Evolutionary conservation across 2,888 invertebrate species (phyloP).

Genomic region (Augiades crinisus): DNA sequence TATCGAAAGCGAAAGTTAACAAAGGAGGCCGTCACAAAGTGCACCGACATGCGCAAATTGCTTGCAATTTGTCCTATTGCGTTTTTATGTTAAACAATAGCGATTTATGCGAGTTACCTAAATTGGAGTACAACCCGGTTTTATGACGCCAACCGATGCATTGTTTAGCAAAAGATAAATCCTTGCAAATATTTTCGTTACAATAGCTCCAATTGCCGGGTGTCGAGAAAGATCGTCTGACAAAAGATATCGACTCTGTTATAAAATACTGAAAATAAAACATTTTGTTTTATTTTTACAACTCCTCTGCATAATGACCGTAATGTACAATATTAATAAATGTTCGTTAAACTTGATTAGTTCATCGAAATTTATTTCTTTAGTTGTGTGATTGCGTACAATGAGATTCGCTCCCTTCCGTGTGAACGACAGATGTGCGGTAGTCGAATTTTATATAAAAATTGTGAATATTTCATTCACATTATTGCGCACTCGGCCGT

Average conservation of each 20-base stretch:
- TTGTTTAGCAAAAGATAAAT: conserved; percentile 50
- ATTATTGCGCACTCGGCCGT: conserved; percentile 77
- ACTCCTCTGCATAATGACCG: background rate
- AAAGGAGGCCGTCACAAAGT: conserved; percentile 57
- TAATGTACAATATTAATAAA: background rate
- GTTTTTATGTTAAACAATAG: conserved; percentile 60
- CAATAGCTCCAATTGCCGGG: conserved; percentile 48
- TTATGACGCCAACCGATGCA: conserved; percentile 46
- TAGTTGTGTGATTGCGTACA: conserved; percentile 26
- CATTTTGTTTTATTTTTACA: conserved; percentile 11
- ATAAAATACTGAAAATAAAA: conserved; percentile 7
- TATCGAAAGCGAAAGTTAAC: conserved; percentile 62
- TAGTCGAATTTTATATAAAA: conserved; percentile 70
- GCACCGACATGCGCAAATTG: conserved; percentile 58
- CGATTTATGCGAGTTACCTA: conserved; percentile 55
- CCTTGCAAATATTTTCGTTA: conserved; percentile 64
- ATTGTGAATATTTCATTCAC: conserved; percentile 78
- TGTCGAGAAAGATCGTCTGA: conserved; percentile 51
- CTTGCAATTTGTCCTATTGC: conserved; percentile 59
- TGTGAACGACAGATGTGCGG: conserved; percentile 76
- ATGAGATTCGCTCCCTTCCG: conserved; percentile 58
- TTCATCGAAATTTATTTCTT: conserved; percentile 12
- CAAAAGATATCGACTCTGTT: conserved; percentile 41
- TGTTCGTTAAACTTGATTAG: conserved; percentile 17
- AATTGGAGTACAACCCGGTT: conserved; percentile 65